A percentile compares a stretch with the other conserved stretches of the same genome.
phyloP scores from a whole-genome alignment of 2,797 vertebrate species.

The Eupleurogrammus muticus region DNA sequence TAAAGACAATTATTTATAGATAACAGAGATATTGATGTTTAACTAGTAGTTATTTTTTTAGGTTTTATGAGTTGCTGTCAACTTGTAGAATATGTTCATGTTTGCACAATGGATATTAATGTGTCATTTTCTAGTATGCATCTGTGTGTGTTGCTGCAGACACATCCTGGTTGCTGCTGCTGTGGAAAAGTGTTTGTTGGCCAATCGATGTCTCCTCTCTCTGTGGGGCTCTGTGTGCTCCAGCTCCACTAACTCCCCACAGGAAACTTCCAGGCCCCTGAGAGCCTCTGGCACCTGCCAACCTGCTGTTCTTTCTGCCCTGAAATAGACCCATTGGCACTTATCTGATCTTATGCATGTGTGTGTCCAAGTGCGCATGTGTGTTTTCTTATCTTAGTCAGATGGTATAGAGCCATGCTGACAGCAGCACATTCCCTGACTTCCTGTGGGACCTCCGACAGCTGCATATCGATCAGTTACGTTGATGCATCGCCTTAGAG shows the following conservation, averaged over 20 bases:
- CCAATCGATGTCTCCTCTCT: conserved; percentile 24
- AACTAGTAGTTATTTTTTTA: conserved; percentile 1
- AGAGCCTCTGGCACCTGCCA: conserved; percentile 61
- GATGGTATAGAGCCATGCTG: conserved; percentile 64
- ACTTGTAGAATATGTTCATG: too few relatives aligned
- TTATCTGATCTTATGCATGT: conserved; percentile 40
- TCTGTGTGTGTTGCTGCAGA: neutral
- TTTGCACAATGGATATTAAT: neutral
- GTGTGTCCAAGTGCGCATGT: conserved; percentile 15
- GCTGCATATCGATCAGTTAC: conserved; percentile 72
- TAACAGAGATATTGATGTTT: neutral
- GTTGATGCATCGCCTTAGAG: conserved; percentile 64
- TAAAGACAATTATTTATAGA: neutral
- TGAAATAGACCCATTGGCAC: conserved; percentile 66
- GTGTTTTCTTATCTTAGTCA: conserved; percentile 56
- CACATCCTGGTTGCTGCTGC: conserved; percentile 7
- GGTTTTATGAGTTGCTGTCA: neutral
- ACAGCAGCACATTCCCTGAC: conserved; percentile 68
- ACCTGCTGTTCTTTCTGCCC: conserved; percentile 54
- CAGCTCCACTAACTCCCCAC: conserved; percentile 35
- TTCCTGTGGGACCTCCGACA: conserved; percentile 73
- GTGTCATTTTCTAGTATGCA: neutral
- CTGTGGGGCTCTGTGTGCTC: neutral
- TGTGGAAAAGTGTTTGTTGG: conserved; percentile 3
- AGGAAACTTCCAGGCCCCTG: conserved; percentile 46